Percentiles rank a stretch among this genome's conserved stretches.
phyloP scores from a whole-genome alignment of 2,113 vertebrate species.

The Picathartes gymnocephalus region DNA sequence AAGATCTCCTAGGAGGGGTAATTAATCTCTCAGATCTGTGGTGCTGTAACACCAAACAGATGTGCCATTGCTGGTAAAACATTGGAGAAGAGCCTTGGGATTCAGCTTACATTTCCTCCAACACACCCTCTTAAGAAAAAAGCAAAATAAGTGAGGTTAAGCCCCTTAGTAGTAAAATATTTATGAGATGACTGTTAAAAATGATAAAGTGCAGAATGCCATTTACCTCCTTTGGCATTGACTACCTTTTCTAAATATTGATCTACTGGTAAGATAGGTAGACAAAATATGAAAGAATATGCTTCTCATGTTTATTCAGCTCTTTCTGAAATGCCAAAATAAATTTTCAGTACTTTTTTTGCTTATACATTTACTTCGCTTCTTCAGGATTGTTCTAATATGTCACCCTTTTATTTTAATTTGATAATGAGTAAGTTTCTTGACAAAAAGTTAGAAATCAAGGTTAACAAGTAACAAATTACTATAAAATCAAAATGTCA shows the following conservation, averaged over 20 bases:
- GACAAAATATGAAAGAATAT: neutral
- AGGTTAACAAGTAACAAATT: slow-evolving; percentile 64
- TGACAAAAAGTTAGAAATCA: slow-evolving; percentile 42
- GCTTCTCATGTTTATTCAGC: neutral
- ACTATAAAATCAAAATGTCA: slow-evolving; percentile 52
- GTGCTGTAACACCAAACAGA: neutral
- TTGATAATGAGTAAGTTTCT: slow-evolving; percentile 20
- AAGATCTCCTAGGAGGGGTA: neutral
- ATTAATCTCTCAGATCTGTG: neutral
- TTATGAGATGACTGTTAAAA: neutral
- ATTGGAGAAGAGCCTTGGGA: neutral
- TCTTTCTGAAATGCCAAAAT: neutral
- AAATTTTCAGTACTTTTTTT: neutral
- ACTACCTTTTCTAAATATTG: neutral
- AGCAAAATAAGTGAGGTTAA: neutral
- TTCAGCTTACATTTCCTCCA: neutral
- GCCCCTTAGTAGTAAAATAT: neutral
- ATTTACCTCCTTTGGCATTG: neutral
- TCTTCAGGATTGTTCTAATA: neutral
- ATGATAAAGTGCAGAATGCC: neutral
- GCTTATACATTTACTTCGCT: neutral
- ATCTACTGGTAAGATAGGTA: neutral
- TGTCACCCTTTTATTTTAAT: neutral
- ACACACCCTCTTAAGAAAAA: neutral
- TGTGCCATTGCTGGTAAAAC: neutral